A percentile compares a stretch with the other conserved stretches of the same genome.
phyloP scores from a whole-genome alignment of 2,888 invertebrate species.

The Nebria salina region DNA sequence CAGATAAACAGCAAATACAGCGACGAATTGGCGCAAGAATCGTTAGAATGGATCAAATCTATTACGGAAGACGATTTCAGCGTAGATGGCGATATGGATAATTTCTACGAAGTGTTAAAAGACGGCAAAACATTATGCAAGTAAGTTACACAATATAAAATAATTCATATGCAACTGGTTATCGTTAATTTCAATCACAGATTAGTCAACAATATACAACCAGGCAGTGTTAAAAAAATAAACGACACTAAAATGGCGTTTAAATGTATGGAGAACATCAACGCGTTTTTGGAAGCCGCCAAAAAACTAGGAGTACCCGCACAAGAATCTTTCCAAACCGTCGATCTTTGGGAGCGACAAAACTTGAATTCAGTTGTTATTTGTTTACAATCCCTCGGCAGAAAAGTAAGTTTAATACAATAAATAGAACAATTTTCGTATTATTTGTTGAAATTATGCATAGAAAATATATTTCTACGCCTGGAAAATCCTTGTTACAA shows the following conservation, averaged over 20 bases:
- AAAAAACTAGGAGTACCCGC: slow-evolving; percentile 89
- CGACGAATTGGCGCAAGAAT: slow-evolving; percentile 91
- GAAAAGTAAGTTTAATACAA: slow-evolving; percentile 75
- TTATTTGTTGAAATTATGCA: neutral
- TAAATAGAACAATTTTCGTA: too few relatives aligned
- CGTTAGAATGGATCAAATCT: slow-evolving; percentile 89
- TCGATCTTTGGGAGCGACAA: slow-evolving; percentile 96
- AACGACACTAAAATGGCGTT: slow-evolving; percentile 90
- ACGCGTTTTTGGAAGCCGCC: slow-evolving; percentile 88
- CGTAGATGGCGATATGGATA: slow-evolving; percentile 91
- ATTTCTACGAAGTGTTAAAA: slow-evolving; percentile 90
- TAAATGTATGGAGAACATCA: slow-evolving; percentile 99
- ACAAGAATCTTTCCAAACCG: slow-evolving; percentile 96
- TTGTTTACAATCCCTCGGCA: slow-evolving; percentile 92
- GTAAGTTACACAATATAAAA: slow-evolving; percentile 63
- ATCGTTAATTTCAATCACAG: slow-evolving; percentile 64
- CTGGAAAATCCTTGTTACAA: too few relatives aligned
- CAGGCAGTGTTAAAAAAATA: slow-evolving; percentile 89
- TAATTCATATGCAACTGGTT: neutral
- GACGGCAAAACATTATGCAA: slow-evolving; percentile 92
- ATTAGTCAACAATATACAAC: slow-evolving; percentile 85
- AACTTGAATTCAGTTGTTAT: slow-evolving; percentile 96
- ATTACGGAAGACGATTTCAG: slow-evolving; percentile 88
- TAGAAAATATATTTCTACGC: neutral
- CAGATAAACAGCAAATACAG: slow-evolving; percentile 99